phyloP scores from a whole-genome alignment of 1,140 invertebrate genomes.

The Drosophila lowei region DNA sequence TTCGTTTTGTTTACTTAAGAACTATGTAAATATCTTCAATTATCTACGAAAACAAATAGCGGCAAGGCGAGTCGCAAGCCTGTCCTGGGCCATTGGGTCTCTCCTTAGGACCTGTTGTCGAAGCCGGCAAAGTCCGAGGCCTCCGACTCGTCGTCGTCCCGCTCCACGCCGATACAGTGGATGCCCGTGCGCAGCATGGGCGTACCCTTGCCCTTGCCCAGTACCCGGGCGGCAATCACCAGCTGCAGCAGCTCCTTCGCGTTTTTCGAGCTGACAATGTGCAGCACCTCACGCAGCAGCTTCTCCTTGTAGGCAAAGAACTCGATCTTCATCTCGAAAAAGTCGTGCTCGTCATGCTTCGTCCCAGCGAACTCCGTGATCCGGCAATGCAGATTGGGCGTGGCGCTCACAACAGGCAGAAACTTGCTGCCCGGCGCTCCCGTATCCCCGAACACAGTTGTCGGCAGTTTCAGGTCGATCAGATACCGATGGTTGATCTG shows the following conservation, averaged over 20 bases:
- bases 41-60: conserved; percentile 53
- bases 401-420: conserved; percentile 64
- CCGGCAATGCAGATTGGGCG: conserved; percentile 80
- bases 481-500: conserved; percentile 82
- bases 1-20: conserved; percentile 43
- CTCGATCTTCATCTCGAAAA: conserved; percentile 84
- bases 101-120: conserved; percentile 55
- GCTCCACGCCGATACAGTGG: conserved; percentile 83
- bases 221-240: conserved; percentile 82
- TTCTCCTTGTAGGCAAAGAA: conserved; percentile 85
- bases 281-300: conserved; percentile 84
- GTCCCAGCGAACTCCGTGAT: conserved; percentile 72
- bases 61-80: conserved; percentile 4
- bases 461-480: conserved; percentile 78
- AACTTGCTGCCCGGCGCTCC: conserved; percentile 55
- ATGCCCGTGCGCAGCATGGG: conserved; percentile 84
- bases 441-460: conserved; percentile 59
- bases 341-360: conserved; percentile 72
- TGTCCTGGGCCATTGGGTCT: neutral
- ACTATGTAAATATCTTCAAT: conserved; percentile 61
- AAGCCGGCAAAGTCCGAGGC: conserved; percentile 66
- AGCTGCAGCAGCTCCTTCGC: conserved; percentile 74
- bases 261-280: conserved; percentile 82
- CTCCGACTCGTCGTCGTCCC: conserved; percentile 83
- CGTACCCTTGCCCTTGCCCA: conserved; percentile 85